Percentiles rank a stretch among this genome's conserved stretches.
These are phyloP conservation scores for Caenorhabditis tropicalis DNA, from an alignment of 1,140 invertebrate genomes.

Conservation along the genomic window DNA sequence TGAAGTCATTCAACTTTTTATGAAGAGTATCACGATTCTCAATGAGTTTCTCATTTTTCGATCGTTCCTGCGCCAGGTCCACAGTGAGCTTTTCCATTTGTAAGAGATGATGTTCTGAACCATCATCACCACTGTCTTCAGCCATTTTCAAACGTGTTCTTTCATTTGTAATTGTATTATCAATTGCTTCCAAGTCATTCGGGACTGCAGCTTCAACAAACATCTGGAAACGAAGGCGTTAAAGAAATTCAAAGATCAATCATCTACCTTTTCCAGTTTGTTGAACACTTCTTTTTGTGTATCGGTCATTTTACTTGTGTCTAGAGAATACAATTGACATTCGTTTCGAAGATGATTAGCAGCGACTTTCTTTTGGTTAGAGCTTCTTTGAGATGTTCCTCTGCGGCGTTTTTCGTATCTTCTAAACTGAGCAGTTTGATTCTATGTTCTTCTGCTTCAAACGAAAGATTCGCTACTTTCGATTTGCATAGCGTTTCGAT, in stretches of 20 bases:
- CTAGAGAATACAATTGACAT: neutral
- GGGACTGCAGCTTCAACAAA: conserved; percentile 55
- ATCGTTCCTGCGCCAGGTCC: neutral
- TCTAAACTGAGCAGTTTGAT: neutral
- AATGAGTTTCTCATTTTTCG: neutral
- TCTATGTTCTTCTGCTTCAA: neutral
- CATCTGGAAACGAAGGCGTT: conserved; percentile 33
- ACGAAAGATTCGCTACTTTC: neutral
- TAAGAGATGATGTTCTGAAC: neutral
- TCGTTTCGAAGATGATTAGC: neutral
- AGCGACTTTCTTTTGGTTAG: neutral
- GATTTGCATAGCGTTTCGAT: neutral
- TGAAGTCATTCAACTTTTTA: conserved; percentile 73
- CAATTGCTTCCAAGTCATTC: conserved; percentile 52
- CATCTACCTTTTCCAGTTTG: neutral
- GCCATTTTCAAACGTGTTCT: conserved; percentile 45
- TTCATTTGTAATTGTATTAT: conserved; percentile 50
- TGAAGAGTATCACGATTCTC: neutral
- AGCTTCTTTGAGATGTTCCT: neutral
- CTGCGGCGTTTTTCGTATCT: neutral
- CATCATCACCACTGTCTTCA: conserved; percentile 45
- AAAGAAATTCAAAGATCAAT: neutral
- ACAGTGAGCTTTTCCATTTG: neutral
- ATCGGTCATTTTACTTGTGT: neutral
- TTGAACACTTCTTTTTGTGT: neutral